These are phyloP conservation scores for Camponotus floridanus DNA, from an alignment of 1,140 invertebrate genomes.

Conservation along the genomic window DNA sequence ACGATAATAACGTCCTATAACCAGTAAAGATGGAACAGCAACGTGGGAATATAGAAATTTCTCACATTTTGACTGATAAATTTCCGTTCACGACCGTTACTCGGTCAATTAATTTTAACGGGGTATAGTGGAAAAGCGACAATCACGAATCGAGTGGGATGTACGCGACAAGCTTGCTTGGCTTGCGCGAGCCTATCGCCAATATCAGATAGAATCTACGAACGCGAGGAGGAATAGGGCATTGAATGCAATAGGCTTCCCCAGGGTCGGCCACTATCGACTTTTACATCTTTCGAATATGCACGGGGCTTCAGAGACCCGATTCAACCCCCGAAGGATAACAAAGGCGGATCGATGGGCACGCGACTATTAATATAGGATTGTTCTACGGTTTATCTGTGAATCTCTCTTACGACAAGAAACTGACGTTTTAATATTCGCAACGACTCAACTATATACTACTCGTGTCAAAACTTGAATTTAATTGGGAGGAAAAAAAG, in stretches of 20 bases:
- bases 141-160: conserved; percentile 63
- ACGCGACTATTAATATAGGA: conserved; percentile 58
- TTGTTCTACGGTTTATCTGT: conserved; percentile 5
- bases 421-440: conserved; percentile 51
- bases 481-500: no score
- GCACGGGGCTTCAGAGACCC: conserved; percentile 60
- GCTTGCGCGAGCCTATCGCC: conserved; percentile 58
- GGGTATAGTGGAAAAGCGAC: conserved; percentile 38
- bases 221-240: conserved; percentile 33
- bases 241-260: conserved; percentile 72
- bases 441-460: conserved; percentile 31
- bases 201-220: conserved; percentile 70
- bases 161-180: conserved; percentile 70
- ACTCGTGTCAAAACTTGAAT: not conserved
- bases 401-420: conserved; percentile 13
- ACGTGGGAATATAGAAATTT: conserved; percentile 1
- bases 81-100: conserved; percentile 12
- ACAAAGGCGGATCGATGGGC: conserved; percentile 66
- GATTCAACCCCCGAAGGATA: conserved; percentile 70
- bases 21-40: conserved; percentile 3
- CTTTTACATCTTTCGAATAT: conserved; percentile 68
- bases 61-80: not conserved
- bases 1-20: not conserved
- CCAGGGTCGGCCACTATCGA: conserved; percentile 58
- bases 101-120: conserved; percentile 45